A percentile compares a stretch with the other conserved stretches of the same genome.
These are phyloP conservation scores for Diogma glabrata DNA, from an alignment of 2,888 invertebrate genomes.

Conservation along the genomic window DNA sequence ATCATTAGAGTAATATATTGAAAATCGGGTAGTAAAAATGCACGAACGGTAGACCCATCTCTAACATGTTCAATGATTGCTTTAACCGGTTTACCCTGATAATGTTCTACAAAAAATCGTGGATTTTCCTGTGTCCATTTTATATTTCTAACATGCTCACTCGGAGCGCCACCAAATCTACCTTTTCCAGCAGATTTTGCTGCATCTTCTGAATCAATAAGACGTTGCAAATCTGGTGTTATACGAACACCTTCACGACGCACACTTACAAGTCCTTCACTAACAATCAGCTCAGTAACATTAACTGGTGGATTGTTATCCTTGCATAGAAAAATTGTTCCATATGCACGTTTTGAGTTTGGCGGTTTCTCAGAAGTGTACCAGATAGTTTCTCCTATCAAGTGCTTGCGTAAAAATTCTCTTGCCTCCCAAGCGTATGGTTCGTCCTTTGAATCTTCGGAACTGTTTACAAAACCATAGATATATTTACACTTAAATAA, in stretches of 20 bases:
- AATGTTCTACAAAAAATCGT: constrained; percentile 71
- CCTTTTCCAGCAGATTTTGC: constrained; percentile 85
- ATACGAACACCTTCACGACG: constrained; percentile 51
- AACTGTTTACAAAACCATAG: constrained; percentile 30
- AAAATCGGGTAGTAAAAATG: constrained; percentile 81
- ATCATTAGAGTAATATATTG: constrained; percentile 91
- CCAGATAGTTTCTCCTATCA: constrained; percentile 81
- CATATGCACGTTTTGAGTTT: constrained; percentile 78
- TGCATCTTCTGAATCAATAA: constrained; percentile 78
- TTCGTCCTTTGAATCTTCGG: constrained; percentile 69
- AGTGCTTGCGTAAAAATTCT: constrained; percentile 83
- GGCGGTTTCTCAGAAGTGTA: constrained; percentile 77
- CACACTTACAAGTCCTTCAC: constrained; percentile 82
- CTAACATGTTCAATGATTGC: constrained; percentile 96
- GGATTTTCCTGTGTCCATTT: constrained; percentile 83
- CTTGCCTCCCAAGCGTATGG: constrained; percentile 97
- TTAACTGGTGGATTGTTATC: constrained; percentile 71
- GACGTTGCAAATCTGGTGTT: constrained; percentile 51
- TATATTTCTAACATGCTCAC: constrained; percentile 71
- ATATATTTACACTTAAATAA: not conserved
- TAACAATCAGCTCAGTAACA: constrained; percentile 74
- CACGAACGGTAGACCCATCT: constrained; percentile 91
- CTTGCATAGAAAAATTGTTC: constrained; percentile 73
- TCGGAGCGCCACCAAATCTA: constrained; percentile 49
- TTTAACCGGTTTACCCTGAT: constrained; percentile 73